Conservation (phyloP, 2,797 vertebrate genomes). For the Ciconia nigra region DNA sequence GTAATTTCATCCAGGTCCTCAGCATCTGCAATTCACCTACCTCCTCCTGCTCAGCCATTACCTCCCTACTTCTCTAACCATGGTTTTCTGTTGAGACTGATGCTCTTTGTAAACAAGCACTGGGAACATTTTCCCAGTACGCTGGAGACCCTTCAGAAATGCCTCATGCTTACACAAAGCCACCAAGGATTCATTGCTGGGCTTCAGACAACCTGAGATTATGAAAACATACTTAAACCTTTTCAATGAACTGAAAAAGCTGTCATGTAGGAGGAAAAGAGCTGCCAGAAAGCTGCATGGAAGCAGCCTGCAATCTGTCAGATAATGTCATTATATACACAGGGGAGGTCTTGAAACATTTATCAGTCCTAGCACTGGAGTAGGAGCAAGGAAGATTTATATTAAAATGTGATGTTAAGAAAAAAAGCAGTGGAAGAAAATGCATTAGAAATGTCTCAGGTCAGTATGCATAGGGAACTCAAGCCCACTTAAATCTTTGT, state of each 20-base stretch:
- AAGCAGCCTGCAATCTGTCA: conserved; percentile 49
- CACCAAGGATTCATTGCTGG: neutral
- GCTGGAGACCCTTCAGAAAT: neutral
- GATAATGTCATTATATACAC: conserved; percentile 25
- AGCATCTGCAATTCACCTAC: neutral
- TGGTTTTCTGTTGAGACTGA: neutral
- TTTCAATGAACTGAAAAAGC: conserved; percentile 19
- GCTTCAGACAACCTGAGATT: conserved; percentile 13
- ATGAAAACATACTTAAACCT: conserved; percentile 12
- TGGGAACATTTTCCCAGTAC: neutral
- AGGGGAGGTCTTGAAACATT: conserved; percentile 29
- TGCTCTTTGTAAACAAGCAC: neutral
- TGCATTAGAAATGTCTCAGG: neutral
- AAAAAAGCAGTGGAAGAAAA: neutral
- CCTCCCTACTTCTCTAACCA: neutral
- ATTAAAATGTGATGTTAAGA: neutral
- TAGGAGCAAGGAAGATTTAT: neutral
- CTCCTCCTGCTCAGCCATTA: neutral
- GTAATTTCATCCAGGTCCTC: neutral
- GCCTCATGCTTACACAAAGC: neutral
- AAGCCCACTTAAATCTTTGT: neutral
- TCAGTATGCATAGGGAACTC: neutral
- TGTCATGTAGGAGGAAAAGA: conserved; percentile 14
- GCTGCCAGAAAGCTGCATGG: neutral
- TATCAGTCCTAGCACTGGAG: neutral